Evolutionary conservation across 1,140 invertebrate species (phyloP), one percentile per base, ranked within the genome.

Genomic region (Diachasma alloeum): DNA sequence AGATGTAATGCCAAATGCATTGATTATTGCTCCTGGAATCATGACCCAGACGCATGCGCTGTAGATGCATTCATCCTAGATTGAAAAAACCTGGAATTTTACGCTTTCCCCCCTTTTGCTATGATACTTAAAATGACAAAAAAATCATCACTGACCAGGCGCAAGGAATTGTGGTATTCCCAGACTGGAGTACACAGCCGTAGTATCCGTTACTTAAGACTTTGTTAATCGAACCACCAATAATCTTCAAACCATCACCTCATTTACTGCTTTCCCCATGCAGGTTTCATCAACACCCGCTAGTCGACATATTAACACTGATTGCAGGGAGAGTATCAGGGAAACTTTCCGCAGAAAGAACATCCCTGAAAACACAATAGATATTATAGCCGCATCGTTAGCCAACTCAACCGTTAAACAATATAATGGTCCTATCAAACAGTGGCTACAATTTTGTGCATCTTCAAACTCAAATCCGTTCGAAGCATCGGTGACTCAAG

Each of bases 1-100:
- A n/a, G n/a, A n/a, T n/a, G n/a, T n/a, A n/a, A n/a, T n/a, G n/a
- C n/a, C n/a, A n/a, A n/a, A n/a, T n/a, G n/a, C n/a, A n/a, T n/a
- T n/a, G n/a, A n/a, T n/a, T n/a, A n/a, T n/a, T n/a, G 82, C 24
- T 82, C 81, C 9, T 84, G 84, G 82, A 11, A 77, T 9, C 39
- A 26, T 42, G 84, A 85, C 48, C 83, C 82, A 24, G 81, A 69
- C 4, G 56, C 68, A 59, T 31, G 53, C 31, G 48, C 73, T n/a
- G n/a, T 5, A 59, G n/a, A n/a, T 76, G 3, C 74, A 76, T 56
- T 74, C 78, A 79, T 74, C 1, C 13, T 73, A 5, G 42, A 67
- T 26, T 79, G 39, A 74, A 74, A 70, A 19, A 10, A 31, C 70
- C 5, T 74, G 15, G 15, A 73, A 69, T 31, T 75, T 75, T 79